Conservation (phyloP, 2,113 vertebrate species). For the Mystacornis crossleyi region DNA sequence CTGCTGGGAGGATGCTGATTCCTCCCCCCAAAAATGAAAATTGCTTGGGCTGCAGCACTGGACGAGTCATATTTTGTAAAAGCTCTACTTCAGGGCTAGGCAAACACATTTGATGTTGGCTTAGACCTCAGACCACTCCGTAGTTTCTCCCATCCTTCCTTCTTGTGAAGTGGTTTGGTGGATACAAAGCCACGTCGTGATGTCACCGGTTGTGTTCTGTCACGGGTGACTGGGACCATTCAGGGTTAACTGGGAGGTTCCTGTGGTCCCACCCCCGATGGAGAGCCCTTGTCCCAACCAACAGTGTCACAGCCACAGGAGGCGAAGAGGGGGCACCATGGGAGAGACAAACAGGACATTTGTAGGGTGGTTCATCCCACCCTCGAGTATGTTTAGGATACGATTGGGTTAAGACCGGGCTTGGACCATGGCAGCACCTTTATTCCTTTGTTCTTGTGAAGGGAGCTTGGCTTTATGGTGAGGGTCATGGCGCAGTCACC, state of each 20-base stretch:
- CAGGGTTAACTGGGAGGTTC: not conserved
- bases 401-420: not conserved
- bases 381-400: not conserved
- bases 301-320: not conserved
- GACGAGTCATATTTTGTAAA: accelerated
- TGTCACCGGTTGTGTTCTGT: accelerated
- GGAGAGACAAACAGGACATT: not conserved
- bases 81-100: not conserved
- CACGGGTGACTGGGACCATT: not conserved
- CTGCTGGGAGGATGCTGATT: not conserved
- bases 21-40: not conserved
- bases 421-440: not conserved
- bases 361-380: not conserved
- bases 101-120: not conserved
- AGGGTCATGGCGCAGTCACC: not conserved
- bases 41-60: not conserved
- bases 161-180: not conserved
- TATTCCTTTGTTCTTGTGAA: not conserved
- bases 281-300: not conserved
- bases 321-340: not conserved
- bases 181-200: accelerated
- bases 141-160: not conserved
- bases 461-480: not conserved
- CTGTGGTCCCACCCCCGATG: not conserved
- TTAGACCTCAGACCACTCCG: not conserved